A percentile compares a stretch with the other conserved stretches of the same genome.
These are phyloP conservation scores for Platichthys stellatus DNA, from an alignment of 2,113 vertebrate species.

Conservation along the genomic window DNA sequence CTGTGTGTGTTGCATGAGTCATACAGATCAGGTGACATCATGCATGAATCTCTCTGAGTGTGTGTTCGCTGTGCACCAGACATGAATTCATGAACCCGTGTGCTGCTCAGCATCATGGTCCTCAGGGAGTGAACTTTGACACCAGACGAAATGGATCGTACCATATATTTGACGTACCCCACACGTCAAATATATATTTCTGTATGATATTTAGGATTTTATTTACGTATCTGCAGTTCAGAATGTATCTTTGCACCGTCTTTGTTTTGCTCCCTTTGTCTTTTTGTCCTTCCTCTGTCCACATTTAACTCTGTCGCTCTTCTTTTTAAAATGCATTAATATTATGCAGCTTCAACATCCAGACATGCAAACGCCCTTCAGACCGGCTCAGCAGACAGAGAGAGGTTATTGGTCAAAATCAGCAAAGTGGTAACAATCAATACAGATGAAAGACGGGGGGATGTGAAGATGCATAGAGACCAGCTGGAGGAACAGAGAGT, in stretches of 20 bases:
- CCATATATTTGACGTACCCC: not conserved
- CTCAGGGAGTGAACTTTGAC: slow-evolving; percentile 36
- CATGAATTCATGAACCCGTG: slow-evolving; percentile 32
- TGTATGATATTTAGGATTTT: not conserved
- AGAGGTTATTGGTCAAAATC: slow-evolving; percentile 28
- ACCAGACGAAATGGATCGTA: slow-evolving; percentile 24
- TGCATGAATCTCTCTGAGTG: slow-evolving; percentile 7
- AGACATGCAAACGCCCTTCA: slow-evolving; percentile 33
- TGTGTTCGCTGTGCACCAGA: slow-evolving; percentile 15
- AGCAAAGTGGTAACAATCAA: slow-evolving; percentile 35
- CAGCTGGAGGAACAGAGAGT: too few species aligned
- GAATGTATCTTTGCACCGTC: not conserved
- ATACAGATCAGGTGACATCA: slow-evolving; percentile 56
- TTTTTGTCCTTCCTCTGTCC: slow-evolving; percentile 2
- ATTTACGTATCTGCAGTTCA: not conserved
- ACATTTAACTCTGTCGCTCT: too few species aligned
- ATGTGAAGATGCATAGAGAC: not conserved
- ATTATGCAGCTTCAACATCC: slow-evolving; percentile 1
- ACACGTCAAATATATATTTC: not conserved
- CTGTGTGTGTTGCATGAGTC: slow-evolving; percentile 47
- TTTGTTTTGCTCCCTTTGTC: not conserved
- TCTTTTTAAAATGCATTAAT: not conserved
- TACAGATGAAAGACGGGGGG: not conserved
- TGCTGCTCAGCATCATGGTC: slow-evolving; percentile 7
- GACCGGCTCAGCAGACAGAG: slow-evolving; percentile 24